phyloP scores from a whole-genome alignment of 2,888 invertebrate species.

The Clistopyga incitator region DNA sequence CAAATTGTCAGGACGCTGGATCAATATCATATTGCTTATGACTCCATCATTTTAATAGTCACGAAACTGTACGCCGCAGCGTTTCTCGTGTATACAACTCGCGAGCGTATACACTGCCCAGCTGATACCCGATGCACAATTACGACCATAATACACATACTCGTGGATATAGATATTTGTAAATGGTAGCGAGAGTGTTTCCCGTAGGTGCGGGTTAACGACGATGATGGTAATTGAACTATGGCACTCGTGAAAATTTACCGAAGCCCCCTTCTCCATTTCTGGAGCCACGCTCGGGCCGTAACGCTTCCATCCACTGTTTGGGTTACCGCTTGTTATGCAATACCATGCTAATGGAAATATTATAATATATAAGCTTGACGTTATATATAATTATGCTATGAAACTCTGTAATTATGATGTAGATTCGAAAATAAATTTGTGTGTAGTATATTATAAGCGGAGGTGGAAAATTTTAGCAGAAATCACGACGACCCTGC shows the following conservation, averaged over 20 bases:
- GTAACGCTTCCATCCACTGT: not conserved
- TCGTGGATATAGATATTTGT: not conserved
- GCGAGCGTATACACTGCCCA: not conserved
- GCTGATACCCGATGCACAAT: slow-evolving; percentile 21
- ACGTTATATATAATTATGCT: slow-evolving; percentile 37
- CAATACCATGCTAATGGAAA: slow-evolving; percentile 27
- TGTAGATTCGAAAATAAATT: slow-evolving; percentile 24
- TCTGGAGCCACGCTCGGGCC: not conserved
- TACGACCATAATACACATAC: slow-evolving; percentile 22
- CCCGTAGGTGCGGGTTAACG: slow-evolving; percentile 25
- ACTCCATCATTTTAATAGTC: slow-evolving; percentile 14
- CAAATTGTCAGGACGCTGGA: not conserved
- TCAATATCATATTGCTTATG: slow-evolving; percentile 11
- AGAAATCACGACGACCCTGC: slow-evolving; percentile 5
- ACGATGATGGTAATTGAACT: slow-evolving; percentile 59
- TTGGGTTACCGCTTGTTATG: slow-evolving; percentile 3
- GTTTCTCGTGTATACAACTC: not conserved
- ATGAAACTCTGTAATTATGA: slow-evolving; percentile 46
- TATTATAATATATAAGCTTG: slow-evolving; percentile 43
- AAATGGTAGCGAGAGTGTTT: not conserved
- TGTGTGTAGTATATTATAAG: slow-evolving; percentile 9
- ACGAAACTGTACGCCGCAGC: slow-evolving; percentile 2
- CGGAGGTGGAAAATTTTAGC: slow-evolving; percentile 1
- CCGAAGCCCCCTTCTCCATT: slow-evolving; percentile 2
- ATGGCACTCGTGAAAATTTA: slow-evolving; percentile 36